Percentiles rank a stretch among this genome's conserved stretches.
Conservation (phyloP, 1,140 invertebrate species). For the Pogonomyrmex barbatus region DNA sequence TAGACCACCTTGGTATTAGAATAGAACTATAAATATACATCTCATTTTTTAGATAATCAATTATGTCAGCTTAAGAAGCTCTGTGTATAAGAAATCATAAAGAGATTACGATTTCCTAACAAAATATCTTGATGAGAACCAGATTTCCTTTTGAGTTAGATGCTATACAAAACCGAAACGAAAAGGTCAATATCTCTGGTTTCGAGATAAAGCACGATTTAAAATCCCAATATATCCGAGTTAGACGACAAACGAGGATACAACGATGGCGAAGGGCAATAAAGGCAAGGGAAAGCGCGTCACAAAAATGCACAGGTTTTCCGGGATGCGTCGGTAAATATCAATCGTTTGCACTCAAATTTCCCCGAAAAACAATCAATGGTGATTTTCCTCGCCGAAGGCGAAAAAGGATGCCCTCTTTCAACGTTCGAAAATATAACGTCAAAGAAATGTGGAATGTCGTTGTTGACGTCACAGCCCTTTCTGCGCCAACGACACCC, state of each 20-base stretch:
- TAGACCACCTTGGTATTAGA: neutral
- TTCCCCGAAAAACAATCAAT: neutral
- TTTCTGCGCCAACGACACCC: constrained; percentile 58
- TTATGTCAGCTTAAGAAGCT: neutral
- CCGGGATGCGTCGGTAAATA: neutral
- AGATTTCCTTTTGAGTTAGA: neutral
- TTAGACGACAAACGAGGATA: neutral
- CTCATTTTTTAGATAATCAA: neutral
- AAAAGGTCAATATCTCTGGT: neutral
- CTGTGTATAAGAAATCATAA: neutral
- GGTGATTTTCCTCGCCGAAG: neutral
- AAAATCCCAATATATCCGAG: constrained; percentile 13
- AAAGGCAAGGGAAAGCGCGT: constrained; percentile 1
- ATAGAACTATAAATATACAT: neutral
- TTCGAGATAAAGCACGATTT: constrained; percentile 5
- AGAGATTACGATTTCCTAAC: neutral
- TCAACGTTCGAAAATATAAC: constrained; percentile 30
- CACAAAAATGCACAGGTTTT: neutral
- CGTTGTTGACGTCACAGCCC: constrained; percentile 47
- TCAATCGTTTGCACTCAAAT: neutral
- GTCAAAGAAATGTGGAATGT: constrained; percentile 55
- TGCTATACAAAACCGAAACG: neutral
- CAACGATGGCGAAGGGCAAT: neutral
- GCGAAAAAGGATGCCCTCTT: neutral
- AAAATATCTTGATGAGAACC: neutral